phyloP scores from a whole-genome alignment of 1,140 invertebrate genomes.

The Babylonia areolata region DNA sequence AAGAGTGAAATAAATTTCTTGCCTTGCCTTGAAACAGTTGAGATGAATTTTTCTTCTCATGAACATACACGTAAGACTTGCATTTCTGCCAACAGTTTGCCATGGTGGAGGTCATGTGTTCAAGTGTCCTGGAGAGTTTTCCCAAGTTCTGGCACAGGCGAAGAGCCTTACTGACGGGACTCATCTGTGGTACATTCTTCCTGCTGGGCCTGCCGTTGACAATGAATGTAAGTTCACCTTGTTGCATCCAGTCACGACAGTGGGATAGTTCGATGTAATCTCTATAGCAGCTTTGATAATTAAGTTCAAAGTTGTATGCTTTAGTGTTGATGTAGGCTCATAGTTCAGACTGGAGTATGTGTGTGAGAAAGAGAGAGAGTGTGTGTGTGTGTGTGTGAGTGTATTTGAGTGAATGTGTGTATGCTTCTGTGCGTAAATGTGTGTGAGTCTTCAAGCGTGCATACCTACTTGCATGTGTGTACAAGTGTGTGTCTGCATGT shows the following conservation, averaged over 20 bases:
- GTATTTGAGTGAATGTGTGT: background rate
- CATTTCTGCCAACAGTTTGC: conserved; percentile 52
- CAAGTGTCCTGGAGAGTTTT: conserved; percentile 55
- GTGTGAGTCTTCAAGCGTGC: background rate
- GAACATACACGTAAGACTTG: background rate
- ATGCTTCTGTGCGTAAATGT: background rate
- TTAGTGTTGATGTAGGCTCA: no score
- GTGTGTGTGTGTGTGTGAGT: background rate
- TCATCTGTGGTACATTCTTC: conserved; percentile 54
- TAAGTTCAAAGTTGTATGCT: no score
- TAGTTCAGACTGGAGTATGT: background rate
- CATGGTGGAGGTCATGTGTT: conserved; percentile 60
- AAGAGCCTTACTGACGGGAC: conserved; percentile 45
- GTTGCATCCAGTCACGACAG: no score
- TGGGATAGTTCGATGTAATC: background rate
- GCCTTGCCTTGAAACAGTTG: no score
- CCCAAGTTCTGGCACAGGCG: conserved; percentile 45
- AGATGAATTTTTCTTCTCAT: background rate
- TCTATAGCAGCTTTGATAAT: background rate
- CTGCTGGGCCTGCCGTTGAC: conserved; percentile 59
- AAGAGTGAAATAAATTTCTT: no score
- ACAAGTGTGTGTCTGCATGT: background rate
- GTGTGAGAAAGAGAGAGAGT: background rate
- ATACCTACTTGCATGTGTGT: background rate
- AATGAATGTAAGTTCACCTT: conserved; percentile 54